These are phyloP conservation scores for Magallana ariakensis DNA, from an alignment of 1,140 invertebrate genomes.

Conservation along the genomic window DNA sequence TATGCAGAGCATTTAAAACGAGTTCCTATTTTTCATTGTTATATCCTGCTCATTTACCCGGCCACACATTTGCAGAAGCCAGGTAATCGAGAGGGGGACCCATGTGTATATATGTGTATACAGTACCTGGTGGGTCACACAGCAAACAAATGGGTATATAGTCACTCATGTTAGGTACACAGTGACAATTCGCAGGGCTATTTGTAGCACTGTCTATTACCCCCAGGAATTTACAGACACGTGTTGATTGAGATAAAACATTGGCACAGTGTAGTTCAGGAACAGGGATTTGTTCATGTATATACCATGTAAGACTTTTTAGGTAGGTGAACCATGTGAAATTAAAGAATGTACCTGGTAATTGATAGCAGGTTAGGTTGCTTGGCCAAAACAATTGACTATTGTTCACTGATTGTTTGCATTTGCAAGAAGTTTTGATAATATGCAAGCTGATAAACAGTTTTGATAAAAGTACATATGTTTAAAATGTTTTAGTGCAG, in stretches of 20 bases:
- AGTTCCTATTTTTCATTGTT: constrained; percentile 15
- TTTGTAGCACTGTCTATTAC: constrained; percentile 25
- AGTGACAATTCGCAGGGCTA: constrained; percentile 8
- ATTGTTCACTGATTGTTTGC: no score
- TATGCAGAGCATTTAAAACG: constrained; percentile 11
- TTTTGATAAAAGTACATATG: no score
- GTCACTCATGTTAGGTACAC: background rate
- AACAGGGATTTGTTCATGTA: background rate
- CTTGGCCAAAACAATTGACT: no score
- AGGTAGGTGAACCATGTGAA: background rate
- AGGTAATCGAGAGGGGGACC: constrained; percentile 10
- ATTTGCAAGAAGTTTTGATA: no score
- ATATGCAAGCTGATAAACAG: no score
- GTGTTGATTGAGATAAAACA: constrained; percentile 21
- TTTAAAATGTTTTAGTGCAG: no score
- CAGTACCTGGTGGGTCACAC: background rate
- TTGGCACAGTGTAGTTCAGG: background rate
- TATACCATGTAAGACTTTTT: background rate
- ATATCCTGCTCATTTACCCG: constrained; percentile 26
- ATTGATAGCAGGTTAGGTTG: no score
- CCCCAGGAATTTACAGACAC: constrained; percentile 16
- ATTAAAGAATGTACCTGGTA: background rate
- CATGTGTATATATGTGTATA: background rate
- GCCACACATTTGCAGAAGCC: background rate
- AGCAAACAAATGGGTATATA: constrained; percentile 13